Conservation (phyloP, 2,797 vertebrate species). For the Pipistrellus pygmaeus region DNA sequence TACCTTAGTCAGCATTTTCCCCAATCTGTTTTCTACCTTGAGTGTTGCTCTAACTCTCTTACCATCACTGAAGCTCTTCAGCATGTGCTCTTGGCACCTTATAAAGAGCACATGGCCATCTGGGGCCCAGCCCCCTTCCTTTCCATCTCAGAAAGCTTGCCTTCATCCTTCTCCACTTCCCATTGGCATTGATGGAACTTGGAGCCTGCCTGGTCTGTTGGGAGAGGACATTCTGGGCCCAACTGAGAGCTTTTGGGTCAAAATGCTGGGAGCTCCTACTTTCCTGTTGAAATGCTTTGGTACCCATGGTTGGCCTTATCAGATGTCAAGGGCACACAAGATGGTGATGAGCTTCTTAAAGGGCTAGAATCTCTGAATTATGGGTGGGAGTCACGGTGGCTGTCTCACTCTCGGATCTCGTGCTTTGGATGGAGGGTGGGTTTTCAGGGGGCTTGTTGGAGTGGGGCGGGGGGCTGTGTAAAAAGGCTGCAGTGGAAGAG, state of each 20-base stretch:
- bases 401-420: no score
- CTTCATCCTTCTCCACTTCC: background rate
- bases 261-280: background rate
- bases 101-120: background rate
- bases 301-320: background rate
- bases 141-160: background rate
- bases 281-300: background rate
- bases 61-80: background rate
- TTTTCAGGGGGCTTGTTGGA: background rate
- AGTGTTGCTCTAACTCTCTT: background rate
- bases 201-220: background rate
- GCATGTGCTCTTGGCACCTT: background rate
- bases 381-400: background rate
- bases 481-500: background rate
- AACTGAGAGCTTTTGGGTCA: background rate
- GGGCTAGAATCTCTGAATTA: background rate
- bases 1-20: background rate
- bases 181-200: background rate
- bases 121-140: background rate
- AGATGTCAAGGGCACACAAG: background rate
- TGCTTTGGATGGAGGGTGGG: background rate
- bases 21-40: background rate
- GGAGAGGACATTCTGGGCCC: background rate
- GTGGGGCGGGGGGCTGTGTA: background rate
- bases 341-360: background rate